Conservation (phyloP, 2,888 invertebrate species). For the Mesoligia furuncula region DNA sequence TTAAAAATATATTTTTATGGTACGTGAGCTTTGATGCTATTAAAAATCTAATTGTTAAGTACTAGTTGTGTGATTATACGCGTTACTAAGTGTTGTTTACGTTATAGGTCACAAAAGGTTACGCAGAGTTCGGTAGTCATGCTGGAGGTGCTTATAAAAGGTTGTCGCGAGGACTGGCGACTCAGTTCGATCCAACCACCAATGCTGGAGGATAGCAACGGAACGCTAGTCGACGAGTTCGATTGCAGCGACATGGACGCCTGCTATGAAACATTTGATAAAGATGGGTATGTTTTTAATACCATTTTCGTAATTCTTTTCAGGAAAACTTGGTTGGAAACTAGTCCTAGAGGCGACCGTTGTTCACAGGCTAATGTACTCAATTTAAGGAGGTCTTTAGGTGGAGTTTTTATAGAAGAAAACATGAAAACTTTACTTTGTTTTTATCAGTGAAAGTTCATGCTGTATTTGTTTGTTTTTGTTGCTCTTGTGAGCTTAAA, state of each 20-base stretch:
- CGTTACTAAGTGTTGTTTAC: constrained; percentile 66
- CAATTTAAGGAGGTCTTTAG: not conserved
- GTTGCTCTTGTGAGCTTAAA: not conserved
- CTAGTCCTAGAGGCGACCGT: not conserved
- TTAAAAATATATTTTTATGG: constrained; percentile 17
- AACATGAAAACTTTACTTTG: constrained; percentile 15
- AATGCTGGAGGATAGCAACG: constrained; percentile 87
- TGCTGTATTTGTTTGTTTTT: constrained; percentile 15
- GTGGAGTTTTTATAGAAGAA: constrained; percentile 11
- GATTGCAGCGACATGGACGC: constrained; percentile 95
- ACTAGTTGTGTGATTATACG: constrained; percentile 28
- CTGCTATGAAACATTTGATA: constrained; percentile 97
- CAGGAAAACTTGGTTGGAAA: constrained; percentile 27
- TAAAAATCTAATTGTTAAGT: not conserved
- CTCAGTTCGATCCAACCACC: constrained; percentile 86
- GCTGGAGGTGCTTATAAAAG: constrained; percentile 84
- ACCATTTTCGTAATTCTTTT: constrained; percentile 37
- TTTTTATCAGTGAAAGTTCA: constrained; percentile 28
- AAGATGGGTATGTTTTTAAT: constrained; percentile 93
- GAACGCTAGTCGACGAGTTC: constrained; percentile 86
- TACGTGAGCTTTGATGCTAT: constrained; percentile 2
- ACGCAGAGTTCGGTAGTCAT: constrained; percentile 78
- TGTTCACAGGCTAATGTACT: not conserved
- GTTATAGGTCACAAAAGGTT: constrained; percentile 74
- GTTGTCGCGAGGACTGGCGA: constrained; percentile 75